Evolutionary conservation across 2,888 invertebrate genomes (phyloP).

Genomic region (Gastracanthus pulcherrimus): DNA sequence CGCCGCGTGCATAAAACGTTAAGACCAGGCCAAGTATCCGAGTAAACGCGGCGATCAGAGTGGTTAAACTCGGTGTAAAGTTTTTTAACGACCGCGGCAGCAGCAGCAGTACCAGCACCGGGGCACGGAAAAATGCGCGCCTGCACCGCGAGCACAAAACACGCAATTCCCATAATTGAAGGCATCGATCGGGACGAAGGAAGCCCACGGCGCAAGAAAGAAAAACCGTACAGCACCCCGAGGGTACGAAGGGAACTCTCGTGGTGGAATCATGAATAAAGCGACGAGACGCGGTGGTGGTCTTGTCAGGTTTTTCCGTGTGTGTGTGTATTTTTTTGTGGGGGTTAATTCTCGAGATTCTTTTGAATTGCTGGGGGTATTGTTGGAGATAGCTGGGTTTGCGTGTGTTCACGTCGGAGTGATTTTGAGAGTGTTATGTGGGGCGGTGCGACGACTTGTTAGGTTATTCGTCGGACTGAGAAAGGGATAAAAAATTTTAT

Average conservation of each 20-base stretch:
- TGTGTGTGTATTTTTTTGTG: neutral
- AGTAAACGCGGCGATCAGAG: conserved; percentile 6
- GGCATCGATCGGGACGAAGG: conserved; percentile 23
- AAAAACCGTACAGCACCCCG: neutral
- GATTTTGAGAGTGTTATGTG: no score
- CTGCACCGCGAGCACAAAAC: conserved; percentile 18
- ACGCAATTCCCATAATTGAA: conserved; percentile 45
- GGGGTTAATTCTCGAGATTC: conserved; percentile 6
- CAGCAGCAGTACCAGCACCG: no score
- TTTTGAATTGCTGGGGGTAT: neutral
- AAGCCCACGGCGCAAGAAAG: neutral
- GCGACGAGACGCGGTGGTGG: neutral
- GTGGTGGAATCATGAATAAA: conserved; percentile 18
- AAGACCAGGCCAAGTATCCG: neutral
- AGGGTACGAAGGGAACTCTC: neutral
- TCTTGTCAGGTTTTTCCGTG: neutral
- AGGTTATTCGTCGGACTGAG: no score
- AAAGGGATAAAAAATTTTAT: no score
- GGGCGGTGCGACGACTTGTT: no score
- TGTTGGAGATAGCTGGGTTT: no score
- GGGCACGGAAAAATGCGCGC: conserved; percentile 2
- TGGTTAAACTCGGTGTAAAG: neutral
- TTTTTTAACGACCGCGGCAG: conserved; percentile 5
- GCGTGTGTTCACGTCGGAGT: neutral
- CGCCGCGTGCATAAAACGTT: neutral